Conservation (phyloP, 2,888 invertebrate genomes). For the Ennomos quercinarius region DNA sequence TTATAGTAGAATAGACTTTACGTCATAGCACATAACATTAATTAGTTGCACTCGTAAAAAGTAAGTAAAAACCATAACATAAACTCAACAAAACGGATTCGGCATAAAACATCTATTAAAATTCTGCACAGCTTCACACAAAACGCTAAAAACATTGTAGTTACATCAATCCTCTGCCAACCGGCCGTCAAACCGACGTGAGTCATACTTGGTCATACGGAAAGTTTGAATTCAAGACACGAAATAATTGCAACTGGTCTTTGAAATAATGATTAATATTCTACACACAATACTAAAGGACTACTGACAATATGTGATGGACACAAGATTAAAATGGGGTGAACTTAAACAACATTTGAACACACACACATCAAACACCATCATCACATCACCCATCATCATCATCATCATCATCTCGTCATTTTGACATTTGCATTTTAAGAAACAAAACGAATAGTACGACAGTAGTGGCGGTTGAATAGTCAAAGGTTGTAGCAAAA, state of each 20-base stretch:
- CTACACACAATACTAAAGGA: conserved; percentile 29
- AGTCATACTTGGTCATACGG: conserved; percentile 39
- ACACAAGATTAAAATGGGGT: conserved; percentile 19
- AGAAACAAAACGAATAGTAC: too few species aligned
- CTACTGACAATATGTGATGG: conserved; percentile 14
- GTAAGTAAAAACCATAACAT: not conserved
- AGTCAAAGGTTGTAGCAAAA: too few species aligned
- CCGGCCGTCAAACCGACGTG: conserved; percentile 23
- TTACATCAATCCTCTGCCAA: conserved; percentile 32
- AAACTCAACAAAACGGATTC: not conserved
- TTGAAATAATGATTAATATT: conserved; percentile 37
- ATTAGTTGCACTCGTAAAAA: not conserved
- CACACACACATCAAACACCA: too few species aligned
- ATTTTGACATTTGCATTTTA: conserved; percentile 10
- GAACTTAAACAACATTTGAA: conserved; percentile 20
- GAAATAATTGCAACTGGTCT: conserved; percentile 36
- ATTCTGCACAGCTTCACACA: conserved; percentile 14
- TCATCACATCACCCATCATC: too few species aligned
- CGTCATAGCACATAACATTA: not conserved
- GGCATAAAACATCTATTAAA: conserved; percentile 12
- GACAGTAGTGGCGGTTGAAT: too few species aligned
- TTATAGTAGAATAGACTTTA: too few species aligned
- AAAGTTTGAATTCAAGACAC: conserved; percentile 41
- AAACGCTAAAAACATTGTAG: conserved; percentile 20
- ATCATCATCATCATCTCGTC: too few species aligned